Conservation (phyloP, 1,140 invertebrate genomes). For the Calosoma granatense region DNA sequence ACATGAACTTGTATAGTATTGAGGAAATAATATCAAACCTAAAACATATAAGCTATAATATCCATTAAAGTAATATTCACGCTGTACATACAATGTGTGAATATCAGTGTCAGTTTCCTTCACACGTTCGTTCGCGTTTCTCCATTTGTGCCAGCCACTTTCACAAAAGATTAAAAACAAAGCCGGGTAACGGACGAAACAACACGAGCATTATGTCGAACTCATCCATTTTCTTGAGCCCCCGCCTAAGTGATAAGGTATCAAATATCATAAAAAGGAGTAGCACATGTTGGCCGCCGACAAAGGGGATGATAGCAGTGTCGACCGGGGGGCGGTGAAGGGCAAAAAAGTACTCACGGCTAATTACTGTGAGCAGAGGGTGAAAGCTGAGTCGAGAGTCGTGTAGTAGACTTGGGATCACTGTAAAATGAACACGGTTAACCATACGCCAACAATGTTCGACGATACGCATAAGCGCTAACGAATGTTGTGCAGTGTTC, state of each 20-base stretch:
- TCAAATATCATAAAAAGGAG: neutral
- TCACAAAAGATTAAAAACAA: neutral
- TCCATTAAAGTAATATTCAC: no score
- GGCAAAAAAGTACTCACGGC: neutral
- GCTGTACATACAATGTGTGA: no score
- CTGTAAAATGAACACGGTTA: no score
- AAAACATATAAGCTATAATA: no score
- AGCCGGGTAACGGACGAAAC: neutral
- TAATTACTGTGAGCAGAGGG: neutral
- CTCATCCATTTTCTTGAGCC: neutral
- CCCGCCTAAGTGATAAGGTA: neutral
- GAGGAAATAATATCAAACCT: neutral
- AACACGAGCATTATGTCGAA: neutral
- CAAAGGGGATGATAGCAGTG: neutral
- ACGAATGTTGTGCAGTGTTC: no score
- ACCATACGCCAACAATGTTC: no score
- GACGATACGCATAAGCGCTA: no score
- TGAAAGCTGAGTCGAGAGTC: no score
- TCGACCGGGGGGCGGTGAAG: neutral
- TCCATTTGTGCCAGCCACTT: neutral
- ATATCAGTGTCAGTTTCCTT: no score
- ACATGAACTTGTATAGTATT: neutral
- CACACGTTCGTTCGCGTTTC: no score
- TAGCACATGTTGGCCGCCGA: neutral
- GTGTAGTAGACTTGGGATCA: no score